These are phyloP conservation scores for Phyllopteryx taeniolatus DNA, from an alignment of 2,113 vertebrate genomes.

Conservation along the genomic window DNA sequence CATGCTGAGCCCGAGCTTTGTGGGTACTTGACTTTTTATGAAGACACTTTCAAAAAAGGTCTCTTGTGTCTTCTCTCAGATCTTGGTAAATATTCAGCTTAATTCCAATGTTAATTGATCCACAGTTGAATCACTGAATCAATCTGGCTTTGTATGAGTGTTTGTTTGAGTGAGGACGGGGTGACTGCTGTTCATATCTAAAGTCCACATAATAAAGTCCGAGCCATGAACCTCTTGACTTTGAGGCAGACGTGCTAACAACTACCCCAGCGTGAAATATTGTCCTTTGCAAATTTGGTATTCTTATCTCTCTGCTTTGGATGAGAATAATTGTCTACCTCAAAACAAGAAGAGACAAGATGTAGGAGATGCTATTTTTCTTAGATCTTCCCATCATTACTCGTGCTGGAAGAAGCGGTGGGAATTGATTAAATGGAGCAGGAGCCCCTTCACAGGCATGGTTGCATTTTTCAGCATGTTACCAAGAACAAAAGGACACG, in stretches of 20 bases:
- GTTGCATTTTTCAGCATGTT: conserved; percentile 54
- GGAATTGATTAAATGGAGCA: conserved; percentile 55
- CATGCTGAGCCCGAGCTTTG: conserved; percentile 14
- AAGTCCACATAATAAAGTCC: background rate
- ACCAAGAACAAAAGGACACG: conserved; percentile 53
- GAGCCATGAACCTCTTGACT: background rate
- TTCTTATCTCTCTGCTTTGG: conserved; percentile 9
- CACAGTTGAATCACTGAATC: background rate
- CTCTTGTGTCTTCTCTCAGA: background rate
- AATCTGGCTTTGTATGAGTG: no score
- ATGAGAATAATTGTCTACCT: conserved; percentile 15
- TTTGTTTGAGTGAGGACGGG: no score
- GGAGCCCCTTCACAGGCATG: conserved; percentile 50
- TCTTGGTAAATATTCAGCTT: background rate
- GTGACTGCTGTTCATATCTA: background rate
- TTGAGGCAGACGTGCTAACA: background rate
- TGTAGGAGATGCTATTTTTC: conserved; percentile 2
- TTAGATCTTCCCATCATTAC: conserved; percentile 29
- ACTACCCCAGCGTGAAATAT: background rate
- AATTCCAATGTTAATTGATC: background rate
- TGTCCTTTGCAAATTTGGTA: background rate
- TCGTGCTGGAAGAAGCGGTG: conserved; percentile 34
- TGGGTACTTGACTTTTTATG: conserved; percentile 23
- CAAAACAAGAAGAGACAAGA: conserved; percentile 35
- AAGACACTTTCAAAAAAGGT: conserved; percentile 3